phyloP scores from a whole-genome alignment of 2,888 invertebrate species.

The Caenorhabditis sp. region DNA sequence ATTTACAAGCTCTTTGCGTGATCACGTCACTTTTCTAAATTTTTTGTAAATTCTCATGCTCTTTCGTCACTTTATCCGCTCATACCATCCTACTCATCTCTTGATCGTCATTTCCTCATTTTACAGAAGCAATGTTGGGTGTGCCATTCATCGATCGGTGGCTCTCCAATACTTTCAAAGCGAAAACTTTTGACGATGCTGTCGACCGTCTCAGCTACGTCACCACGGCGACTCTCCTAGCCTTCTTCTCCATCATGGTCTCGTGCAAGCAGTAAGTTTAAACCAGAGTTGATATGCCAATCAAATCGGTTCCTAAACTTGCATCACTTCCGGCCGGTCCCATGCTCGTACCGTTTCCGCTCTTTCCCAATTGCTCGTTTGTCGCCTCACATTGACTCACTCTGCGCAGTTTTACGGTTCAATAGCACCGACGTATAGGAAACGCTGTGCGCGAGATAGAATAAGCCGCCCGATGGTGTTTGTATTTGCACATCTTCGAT shows the following conservation, averaged over 20 bases:
- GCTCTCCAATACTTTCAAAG: conserved; percentile 77
- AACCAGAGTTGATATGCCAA: too few relatives aligned
- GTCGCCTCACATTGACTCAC: conserved; percentile 22
- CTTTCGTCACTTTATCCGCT: conserved; percentile 32
- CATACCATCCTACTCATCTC: conserved; percentile 11
- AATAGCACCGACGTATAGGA: conserved; percentile 28
- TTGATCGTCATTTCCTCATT: conserved; percentile 10
- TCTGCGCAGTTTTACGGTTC: conserved; percentile 43
- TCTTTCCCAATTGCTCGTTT: conserved; percentile 19
- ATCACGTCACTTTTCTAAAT: conserved; percentile 47
- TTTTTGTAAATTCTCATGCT: conserved; percentile 18
- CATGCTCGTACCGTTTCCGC: conserved; percentile 20
- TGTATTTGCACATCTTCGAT: conserved; percentile 59
- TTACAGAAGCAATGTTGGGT: conserved; percentile 76
- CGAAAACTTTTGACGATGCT: conserved; percentile 80
- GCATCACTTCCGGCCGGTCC: background rate
- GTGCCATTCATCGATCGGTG: conserved; percentile 81
- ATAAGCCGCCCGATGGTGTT: conserved; percentile 51
- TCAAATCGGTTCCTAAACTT: conserved; percentile 4
- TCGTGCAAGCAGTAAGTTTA: conserved; percentile 80
- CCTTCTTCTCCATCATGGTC: conserved; percentile 82
- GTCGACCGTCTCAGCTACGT: conserved; percentile 82
- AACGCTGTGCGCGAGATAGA: conserved; percentile 48
- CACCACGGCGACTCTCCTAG: conserved; percentile 77
- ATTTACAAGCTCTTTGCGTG: conserved; percentile 3